Evolutionary conservation across 2,888 invertebrate species (phyloP).

Genomic region (Apeira syringaria): DNA sequence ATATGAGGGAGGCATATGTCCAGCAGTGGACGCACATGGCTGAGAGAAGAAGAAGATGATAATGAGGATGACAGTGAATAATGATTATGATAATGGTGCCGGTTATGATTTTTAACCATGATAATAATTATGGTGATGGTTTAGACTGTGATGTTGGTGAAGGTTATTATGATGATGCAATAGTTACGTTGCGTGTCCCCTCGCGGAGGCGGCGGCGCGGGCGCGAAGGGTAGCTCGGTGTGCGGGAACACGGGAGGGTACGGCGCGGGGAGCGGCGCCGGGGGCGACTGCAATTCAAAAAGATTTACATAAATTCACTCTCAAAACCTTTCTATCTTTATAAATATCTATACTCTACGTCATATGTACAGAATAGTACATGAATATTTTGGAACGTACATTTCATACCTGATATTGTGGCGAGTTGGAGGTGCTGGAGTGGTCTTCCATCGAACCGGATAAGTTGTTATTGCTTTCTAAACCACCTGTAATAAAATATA

Average conservation of each 20-base stretch:
- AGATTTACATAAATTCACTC: too few species aligned
- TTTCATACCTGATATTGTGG: conserved; percentile 80
- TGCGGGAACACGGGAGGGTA: conserved; percentile 62
- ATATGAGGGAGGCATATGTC: too few species aligned
- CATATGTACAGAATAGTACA: not conserved
- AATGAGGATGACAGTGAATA: too few species aligned
- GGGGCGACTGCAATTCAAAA: conserved; percentile 61
- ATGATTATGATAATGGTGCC: too few species aligned
- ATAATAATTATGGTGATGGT: too few species aligned
- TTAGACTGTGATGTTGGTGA: too few species aligned
- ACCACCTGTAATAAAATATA: conserved; percentile 70
- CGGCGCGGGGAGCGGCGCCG: conserved; percentile 52
- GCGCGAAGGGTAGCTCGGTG: conserved; percentile 55
- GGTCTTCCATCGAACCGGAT: conserved; percentile 72
- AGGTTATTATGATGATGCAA: too few species aligned
- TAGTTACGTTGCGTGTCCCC: conserved; percentile 47
- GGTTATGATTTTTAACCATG: too few species aligned
- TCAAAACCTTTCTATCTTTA: too few species aligned
- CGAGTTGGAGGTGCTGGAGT: conserved; percentile 79
- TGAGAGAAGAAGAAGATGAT: too few species aligned
- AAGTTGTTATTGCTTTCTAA: conserved; percentile 78
- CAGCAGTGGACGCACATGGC: too few species aligned
- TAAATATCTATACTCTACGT: too few species aligned
- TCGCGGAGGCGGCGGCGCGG: conserved; percentile 34
- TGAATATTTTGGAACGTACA: conserved; percentile 40